Evolutionary conservation across 2,888 invertebrate species (phyloP), one percentile per base, ranked within the genome.

Genomic region (Automeris io): DNA sequence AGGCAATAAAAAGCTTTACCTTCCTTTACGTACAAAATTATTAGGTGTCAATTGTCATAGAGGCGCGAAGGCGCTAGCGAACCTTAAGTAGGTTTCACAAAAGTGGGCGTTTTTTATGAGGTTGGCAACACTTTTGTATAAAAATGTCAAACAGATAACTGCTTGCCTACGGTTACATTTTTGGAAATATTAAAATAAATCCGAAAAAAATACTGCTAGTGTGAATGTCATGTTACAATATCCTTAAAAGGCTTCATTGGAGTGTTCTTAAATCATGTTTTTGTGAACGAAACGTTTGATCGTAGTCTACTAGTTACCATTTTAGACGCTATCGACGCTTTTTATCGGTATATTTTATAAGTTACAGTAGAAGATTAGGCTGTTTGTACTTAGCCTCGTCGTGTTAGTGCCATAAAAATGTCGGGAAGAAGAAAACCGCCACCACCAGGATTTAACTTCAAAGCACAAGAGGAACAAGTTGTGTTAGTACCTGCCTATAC

Each of bases 351-450:
- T 49, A 49, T 38, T 46, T 35, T 33, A 32, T 44, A 23, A n/a
- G 23, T 9, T 23, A 16, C 23, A 29, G 29, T 29, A 29, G 42
- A 45, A 41, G 37, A 39, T 26, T 45, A 37, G 18, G 11, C 8
- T 41, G 39, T 42, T 39, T 33, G 1, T n/a, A 31, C 31, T 32
- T 33, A 26, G 8, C 33, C 34, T 38, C 35, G 36, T 40, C 45
- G 31, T 36, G 36, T 43, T 38, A 46, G 45, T 46, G 40, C 40
- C 37, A 40, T 45, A 39, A 50, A 54, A 40, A 85, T 85, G 85
- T 79, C 85, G 41, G 68, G 66, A 45, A 62, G 71, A 51, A 79
- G 67, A 61, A 79, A 76, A 61, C 69, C 61, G 35, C 70, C 69
- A 39, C 72, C 70, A 9, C 72, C 75, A 24, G 69, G 75, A 33